These are phyloP conservation scores for Diplodus puntazzo DNA, from an alignment of 2,797 vertebrate genomes.

Conservation along the genomic window DNA sequence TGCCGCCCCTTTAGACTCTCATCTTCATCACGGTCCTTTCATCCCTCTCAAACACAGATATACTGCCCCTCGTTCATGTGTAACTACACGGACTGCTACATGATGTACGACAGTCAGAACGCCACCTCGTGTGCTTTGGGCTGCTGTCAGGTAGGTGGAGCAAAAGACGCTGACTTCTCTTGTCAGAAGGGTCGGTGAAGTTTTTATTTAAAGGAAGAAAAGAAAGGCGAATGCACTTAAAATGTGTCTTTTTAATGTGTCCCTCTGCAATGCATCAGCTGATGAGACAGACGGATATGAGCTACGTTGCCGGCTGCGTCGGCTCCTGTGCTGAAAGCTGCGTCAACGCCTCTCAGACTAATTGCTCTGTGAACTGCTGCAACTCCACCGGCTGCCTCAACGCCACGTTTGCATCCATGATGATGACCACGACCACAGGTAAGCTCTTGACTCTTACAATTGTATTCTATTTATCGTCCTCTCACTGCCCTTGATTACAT, in stretches of 20 bases:
- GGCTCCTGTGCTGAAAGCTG: conserved; percentile 65
- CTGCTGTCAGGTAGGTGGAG: conserved; percentile 80
- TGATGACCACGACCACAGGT: conserved; percentile 71
- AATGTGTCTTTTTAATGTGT: conserved; percentile 20
- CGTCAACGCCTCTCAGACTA: conserved; percentile 37
- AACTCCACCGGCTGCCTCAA: conserved; percentile 80
- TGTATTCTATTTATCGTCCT: background rate
- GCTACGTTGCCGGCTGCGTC: conserved; percentile 81
- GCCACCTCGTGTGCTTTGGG: conserved; percentile 48
- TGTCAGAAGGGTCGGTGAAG: too few species aligned
- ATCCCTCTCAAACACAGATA: conserved; percentile 62
- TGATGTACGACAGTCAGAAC: conserved; percentile 69
- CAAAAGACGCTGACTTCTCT: background rate
- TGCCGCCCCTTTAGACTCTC: background rate
- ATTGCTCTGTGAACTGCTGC: conserved; percentile 84
- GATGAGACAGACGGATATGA: conserved; percentile 58
- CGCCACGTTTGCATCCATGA: conserved; percentile 69
- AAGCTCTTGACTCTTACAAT: conserved; percentile 3
- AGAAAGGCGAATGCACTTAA: background rate
- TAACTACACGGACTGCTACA: conserved; percentile 77
- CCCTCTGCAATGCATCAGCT: conserved; percentile 75
- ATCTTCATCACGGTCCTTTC: background rate
- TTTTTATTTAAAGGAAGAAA: background rate
- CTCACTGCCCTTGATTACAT: background rate
- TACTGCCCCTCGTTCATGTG: conserved; percentile 81